phyloP scores from a whole-genome alignment of 2,113 vertebrate genomes.

The Muscicapa adusta region DNA sequence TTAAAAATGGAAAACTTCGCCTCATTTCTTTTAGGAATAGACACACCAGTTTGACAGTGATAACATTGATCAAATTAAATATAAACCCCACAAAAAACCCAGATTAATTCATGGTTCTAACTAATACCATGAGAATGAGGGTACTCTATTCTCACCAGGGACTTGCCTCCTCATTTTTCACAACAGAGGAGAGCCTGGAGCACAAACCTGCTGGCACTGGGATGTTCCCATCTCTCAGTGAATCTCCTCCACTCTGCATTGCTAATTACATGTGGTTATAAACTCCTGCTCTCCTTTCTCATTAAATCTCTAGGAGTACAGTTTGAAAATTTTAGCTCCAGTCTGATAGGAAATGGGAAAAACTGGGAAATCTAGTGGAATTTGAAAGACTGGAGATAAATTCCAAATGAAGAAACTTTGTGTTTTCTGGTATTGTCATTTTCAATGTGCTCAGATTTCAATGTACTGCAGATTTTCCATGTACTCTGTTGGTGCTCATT shows the following conservation, averaged over 20 bases:
- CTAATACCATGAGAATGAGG: accelerated
- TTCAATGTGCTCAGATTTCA: not conserved
- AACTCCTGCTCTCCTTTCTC: not conserved
- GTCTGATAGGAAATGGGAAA: not conserved
- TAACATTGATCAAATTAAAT: not conserved
- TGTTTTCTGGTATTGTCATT: not conserved
- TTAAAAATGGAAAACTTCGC: not conserved
- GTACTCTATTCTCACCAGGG: not conserved
- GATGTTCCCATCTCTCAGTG: not conserved
- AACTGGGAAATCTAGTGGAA: not conserved
- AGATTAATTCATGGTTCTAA: not conserved
- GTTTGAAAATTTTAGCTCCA: not conserved
- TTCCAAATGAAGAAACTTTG: not conserved
- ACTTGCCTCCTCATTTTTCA: not conserved
- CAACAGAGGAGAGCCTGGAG: not conserved
- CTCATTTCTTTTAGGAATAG: not conserved
- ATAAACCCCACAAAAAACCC: not conserved
- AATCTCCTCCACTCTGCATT: not conserved
- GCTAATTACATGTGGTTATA: accelerated
- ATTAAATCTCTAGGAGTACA: not conserved
- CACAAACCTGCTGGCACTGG: not conserved
- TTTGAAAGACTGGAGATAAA: not conserved
- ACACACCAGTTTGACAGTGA: not conserved
- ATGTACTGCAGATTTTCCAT: not conserved
- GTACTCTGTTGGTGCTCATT: not conserved